Conservation (phyloP, 2,797 vertebrate species). For the Aplochiton taeniatus region DNA sequence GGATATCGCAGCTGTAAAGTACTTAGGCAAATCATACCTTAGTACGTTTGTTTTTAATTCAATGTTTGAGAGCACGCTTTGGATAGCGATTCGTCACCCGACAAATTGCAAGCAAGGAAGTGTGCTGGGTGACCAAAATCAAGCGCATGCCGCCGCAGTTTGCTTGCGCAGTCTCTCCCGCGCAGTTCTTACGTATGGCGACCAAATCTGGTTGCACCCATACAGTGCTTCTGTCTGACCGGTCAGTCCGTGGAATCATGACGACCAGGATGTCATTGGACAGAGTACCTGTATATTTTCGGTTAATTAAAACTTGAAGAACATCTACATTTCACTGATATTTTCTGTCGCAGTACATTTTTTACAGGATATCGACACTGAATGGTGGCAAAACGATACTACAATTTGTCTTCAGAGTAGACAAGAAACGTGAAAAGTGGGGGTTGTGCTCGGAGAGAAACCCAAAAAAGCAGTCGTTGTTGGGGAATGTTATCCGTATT, state of each 20-base stretch:
- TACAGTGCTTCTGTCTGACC: neutral
- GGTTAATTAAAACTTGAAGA: conserved; percentile 39
- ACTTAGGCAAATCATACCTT: too few species aligned
- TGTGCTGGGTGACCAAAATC: too few species aligned
- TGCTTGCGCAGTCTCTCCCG: too few species aligned
- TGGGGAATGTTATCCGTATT: conserved; percentile 88
- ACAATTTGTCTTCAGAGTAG: neutral
- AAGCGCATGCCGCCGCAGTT: too few species aligned
- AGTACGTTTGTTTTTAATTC: too few species aligned
- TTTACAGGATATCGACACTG: neutral
- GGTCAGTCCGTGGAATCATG: conserved; percentile 53
- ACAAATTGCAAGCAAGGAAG: too few species aligned
- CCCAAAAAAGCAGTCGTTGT: conserved; percentile 28
- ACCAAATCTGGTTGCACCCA: too few species aligned
- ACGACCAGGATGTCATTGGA: conserved; percentile 48
- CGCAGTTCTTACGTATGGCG: too few species aligned
- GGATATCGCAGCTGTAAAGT: too few species aligned
- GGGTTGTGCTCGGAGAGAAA: neutral
- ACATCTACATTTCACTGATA: neutral
- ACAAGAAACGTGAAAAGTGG: neutral
- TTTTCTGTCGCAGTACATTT: too few species aligned
- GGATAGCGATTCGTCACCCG: too few species aligned
- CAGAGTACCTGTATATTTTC: conserved; percentile 46
- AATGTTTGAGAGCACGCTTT: too few species aligned
- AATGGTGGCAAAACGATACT: conserved; percentile 1